phyloP scores from a whole-genome alignment of 2,888 invertebrate genomes.

The Abrostola tripartita region DNA sequence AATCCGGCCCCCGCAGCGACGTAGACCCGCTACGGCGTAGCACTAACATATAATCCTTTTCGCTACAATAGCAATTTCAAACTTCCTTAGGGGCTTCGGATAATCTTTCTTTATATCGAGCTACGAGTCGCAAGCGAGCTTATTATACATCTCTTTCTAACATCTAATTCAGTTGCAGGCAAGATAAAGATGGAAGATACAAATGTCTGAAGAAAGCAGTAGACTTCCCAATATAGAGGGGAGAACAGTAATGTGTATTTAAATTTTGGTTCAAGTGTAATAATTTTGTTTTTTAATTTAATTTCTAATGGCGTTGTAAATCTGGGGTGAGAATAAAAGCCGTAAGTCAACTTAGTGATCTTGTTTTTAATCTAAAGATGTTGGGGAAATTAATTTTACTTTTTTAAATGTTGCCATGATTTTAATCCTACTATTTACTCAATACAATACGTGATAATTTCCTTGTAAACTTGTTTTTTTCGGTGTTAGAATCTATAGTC shows the following conservation, averaged over 20 bases:
- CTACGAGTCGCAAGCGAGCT: conserved; percentile 78
- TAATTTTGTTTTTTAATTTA: conserved; percentile 88
- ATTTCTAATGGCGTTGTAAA: conserved; percentile 82
- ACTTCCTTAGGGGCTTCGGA: conserved; percentile 89
- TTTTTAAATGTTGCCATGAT: conserved; percentile 11
- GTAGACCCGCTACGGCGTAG: conserved; percentile 85
- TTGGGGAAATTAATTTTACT: conserved; percentile 31
- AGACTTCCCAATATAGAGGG: conserved; percentile 86
- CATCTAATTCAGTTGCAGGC: conserved; percentile 44
- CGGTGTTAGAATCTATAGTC: too few species aligned
- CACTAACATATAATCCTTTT: conserved; percentile 89
- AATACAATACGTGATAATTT: too few species aligned
- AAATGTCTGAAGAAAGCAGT: conserved; percentile 78
- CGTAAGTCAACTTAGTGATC: conserved; percentile 70
- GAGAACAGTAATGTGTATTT: conserved; percentile 86
- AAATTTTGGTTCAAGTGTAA: conserved; percentile 87
- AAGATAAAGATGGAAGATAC: conserved; percentile 65
- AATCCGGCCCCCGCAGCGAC: conserved; percentile 72
- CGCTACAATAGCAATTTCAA: conserved; percentile 89
- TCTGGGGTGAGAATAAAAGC: conserved; percentile 70
- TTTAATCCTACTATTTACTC: too few species aligned
- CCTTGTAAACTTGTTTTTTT: too few species aligned
- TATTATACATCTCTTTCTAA: conserved; percentile 65
- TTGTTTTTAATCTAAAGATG: conserved; percentile 57
- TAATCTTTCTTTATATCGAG: conserved; percentile 89